A percentile compares a stretch with the other conserved stretches of the same genome.
These are phyloP conservation scores for Papilio elwesi DNA, from an alignment of 2,888 invertebrate genomes.

Conservation along the genomic window DNA sequence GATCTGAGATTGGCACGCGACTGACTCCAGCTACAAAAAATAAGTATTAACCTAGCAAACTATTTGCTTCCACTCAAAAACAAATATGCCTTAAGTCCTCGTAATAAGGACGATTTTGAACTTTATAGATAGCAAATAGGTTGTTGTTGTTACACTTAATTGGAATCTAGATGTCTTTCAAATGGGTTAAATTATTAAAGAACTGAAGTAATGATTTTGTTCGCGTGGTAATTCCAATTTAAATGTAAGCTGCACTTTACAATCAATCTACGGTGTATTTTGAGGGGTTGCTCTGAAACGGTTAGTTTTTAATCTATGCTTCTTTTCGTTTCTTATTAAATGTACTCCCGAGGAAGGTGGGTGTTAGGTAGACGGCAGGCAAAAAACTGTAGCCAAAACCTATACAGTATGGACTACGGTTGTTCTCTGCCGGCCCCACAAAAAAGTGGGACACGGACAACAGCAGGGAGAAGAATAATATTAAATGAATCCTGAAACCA, in stretches of 20 bases:
- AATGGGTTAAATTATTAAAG: slow-evolving; percentile 1
- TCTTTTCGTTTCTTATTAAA: too few species aligned
- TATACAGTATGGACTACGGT: too few species aligned
- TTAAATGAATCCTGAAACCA: too few species aligned
- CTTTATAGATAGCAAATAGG: not conserved
- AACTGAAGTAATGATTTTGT: not conserved
- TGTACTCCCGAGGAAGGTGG: too few species aligned
- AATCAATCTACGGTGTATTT: too few species aligned
- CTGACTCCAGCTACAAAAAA: not conserved
- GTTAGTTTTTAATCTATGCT: too few species aligned
- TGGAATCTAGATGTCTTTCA: not conserved
- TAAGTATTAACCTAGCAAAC: not conserved
- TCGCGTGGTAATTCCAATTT: not conserved
- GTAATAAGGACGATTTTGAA: not conserved
- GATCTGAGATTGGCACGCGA: slow-evolving; percentile 4
- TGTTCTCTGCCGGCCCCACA: too few species aligned
- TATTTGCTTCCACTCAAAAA: not conserved
- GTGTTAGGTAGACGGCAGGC: too few species aligned
- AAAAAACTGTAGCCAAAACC: too few species aligned
- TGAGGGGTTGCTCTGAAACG: not conserved
- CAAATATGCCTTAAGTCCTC: not conserved
- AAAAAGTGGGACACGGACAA: too few species aligned
- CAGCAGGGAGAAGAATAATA: too few species aligned
- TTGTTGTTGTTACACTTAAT: not conserved
- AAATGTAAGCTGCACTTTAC: not conserved